Evolutionary conservation across 2,888 invertebrate species (phyloP).

Genomic region (Autographa gamma): DNA sequence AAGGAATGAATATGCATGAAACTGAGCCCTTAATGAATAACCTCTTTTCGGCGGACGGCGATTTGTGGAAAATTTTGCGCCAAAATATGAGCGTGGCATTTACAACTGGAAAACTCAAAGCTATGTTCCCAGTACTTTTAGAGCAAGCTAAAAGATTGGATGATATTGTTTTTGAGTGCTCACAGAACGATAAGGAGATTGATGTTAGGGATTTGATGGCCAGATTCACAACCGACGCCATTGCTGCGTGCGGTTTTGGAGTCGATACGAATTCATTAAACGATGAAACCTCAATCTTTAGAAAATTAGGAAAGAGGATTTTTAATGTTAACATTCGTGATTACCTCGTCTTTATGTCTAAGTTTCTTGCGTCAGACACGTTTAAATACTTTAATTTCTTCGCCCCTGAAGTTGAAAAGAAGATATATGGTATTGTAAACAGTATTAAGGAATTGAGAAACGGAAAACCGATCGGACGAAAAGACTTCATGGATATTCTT

Average conservation of each 20-base stretch:
- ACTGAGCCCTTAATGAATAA: not conserved
- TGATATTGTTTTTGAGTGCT: not conserved
- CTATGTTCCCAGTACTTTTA: constrained; percentile 1
- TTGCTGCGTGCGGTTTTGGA: not conserved
- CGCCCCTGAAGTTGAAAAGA: not conserved
- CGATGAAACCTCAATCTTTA: not conserved
- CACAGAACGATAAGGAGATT: not conserved
- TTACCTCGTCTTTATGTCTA: not conserved
- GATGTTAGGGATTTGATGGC: not conserved
- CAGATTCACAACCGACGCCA: constrained; percentile 1
- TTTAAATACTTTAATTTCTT: constrained; percentile 1
- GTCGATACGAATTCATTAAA: not conserved
- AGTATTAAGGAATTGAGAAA: not conserved
- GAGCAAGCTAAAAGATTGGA: not conserved
- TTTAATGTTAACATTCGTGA: not conserved
- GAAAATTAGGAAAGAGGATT: constrained; percentile 1
- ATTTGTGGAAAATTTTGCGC: not conserved
- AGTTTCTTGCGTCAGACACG: not conserved
- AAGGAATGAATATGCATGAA: not conserved
- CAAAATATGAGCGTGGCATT: not conserved
- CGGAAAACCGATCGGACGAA: not conserved
- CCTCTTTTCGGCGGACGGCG: not conserved
- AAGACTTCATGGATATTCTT: constrained; percentile 1
- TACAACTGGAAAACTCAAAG: not conserved
- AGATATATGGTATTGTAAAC: not conserved